A percentile compares a stretch with the other conserved stretches of the same genome.
Conservation (phyloP, 2,888 invertebrate genomes). For the Drosophila antonietae region DNA sequence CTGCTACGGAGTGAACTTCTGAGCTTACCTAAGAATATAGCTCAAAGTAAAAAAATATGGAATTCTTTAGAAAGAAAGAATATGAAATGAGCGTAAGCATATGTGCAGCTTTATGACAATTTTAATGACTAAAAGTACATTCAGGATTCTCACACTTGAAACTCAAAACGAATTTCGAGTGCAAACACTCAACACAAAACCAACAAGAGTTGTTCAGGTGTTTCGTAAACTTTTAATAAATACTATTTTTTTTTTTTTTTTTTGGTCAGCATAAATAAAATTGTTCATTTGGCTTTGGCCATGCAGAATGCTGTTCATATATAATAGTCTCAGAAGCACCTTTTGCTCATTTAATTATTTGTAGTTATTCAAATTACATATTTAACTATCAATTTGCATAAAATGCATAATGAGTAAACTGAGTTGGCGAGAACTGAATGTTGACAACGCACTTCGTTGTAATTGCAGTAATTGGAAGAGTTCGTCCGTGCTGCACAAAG, state of each 20-base stretch:
- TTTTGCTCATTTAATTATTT: not conserved
- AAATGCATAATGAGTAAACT: constrained; percentile 17
- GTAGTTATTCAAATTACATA: not conserved
- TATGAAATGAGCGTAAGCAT: not conserved
- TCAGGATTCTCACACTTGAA: not conserved
- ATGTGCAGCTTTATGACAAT: not conserved
- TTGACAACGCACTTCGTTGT: constrained; percentile 25
- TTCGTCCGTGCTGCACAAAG: constrained; percentile 21
- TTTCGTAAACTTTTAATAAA: not conserved
- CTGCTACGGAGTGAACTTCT: not conserved
- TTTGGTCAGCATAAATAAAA: not conserved
- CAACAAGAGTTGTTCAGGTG: not conserved
- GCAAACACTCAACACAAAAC: not conserved
- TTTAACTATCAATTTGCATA: constrained; percentile 42
- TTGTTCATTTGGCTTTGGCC: not conserved
- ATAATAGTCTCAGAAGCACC: not conserved
- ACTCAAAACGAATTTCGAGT: not conserved
- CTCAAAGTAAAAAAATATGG: too few relatives aligned
- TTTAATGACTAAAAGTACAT: not conserved
- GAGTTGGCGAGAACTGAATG: not conserved
- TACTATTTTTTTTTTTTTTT: not conserved
- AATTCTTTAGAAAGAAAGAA: not conserved
- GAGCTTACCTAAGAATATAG: not conserved
- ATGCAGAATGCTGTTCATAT: not conserved
- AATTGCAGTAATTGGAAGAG: constrained; percentile 45